Conservation (phyloP, 1,140 invertebrate genomes). For the Oedothorax gibbosus region DNA sequence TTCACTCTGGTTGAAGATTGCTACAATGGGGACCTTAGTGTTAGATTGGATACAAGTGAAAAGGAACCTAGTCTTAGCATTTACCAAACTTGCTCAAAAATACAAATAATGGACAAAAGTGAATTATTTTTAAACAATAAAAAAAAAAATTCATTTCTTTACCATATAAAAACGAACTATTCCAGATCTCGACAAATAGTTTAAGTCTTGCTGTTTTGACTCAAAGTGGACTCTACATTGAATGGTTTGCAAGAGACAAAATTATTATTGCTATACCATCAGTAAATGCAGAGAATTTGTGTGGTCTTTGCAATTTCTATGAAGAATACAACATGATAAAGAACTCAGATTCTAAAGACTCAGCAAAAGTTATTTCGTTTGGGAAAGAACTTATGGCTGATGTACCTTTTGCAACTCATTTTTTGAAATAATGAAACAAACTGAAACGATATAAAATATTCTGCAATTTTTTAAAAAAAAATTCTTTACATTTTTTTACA, state of each 20-base stretch:
- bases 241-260: not conserved
- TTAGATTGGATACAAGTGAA: not conserved
- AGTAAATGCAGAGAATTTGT: not conserved
- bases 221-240: not conserved
- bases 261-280: not conserved
- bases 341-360: not conserved
- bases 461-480: too few species aligned
- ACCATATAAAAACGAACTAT: not conserved
- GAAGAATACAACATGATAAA: constrained; percentile 5
- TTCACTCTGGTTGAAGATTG: constrained; percentile 34
- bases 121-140: not conserved
- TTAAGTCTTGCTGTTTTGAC: not conserved
- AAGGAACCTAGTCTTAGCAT: not conserved
- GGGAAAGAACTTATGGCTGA: too few species aligned
- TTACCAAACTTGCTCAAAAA: not conserved
- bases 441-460: too few species aligned
- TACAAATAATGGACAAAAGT: not conserved
- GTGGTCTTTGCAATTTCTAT: constrained; percentile 11
- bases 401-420: too few species aligned
- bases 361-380: too few species aligned
- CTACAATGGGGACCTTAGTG: not conserved
- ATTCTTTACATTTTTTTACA: too few species aligned
- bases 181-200: not conserved
- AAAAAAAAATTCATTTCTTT: not conserved
- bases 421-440: too few species aligned